phyloP scores from a whole-genome alignment of 2,797 vertebrate genomes.

The Rhynchotus rufescens region DNA sequence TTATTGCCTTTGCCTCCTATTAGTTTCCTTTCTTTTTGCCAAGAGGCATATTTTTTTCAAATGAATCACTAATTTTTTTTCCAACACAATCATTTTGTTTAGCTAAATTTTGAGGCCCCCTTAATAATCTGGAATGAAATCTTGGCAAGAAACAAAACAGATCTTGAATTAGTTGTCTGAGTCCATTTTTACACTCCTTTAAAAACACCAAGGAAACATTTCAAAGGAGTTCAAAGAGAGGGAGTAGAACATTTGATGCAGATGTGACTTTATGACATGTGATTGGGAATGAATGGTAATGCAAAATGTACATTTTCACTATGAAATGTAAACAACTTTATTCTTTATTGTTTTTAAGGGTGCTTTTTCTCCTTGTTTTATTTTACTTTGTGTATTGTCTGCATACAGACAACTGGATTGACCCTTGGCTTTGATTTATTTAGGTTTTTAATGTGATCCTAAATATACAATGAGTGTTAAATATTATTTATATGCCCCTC shows the following conservation, averaged over 20 bases:
- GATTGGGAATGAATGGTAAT: neutral
- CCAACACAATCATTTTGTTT: constrained; percentile 37
- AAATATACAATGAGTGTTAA: neutral
- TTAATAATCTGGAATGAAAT: constrained; percentile 52
- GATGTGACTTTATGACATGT: constrained; percentile 44
- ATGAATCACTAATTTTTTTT: neutral
- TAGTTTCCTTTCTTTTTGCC: constrained; percentile 42
- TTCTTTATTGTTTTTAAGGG: neutral
- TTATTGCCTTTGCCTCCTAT: constrained; percentile 38
- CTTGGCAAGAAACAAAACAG: constrained; percentile 48
- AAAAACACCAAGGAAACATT: constrained; percentile 50
- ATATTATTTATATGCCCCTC: neutral
- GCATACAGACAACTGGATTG: neutral
- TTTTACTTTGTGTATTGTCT: neutral
- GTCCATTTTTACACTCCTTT: constrained; percentile 50
- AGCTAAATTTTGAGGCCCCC: constrained; percentile 27
- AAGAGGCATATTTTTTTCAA: neutral
- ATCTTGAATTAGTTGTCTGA: constrained; percentile 32
- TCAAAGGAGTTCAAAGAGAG: constrained; percentile 51
- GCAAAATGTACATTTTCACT: constrained; percentile 17
- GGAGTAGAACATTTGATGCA: constrained; percentile 46
- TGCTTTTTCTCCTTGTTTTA: neutral
- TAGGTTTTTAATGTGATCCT: neutral
- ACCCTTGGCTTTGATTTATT: neutral
- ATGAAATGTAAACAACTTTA: neutral